A percentile compares a stretch with the other conserved stretches of the same genome.
These are phyloP conservation scores for Trypoxylon attenuatum DNA, from an alignment of 2,888 invertebrate genomes.

Conservation along the genomic window DNA sequence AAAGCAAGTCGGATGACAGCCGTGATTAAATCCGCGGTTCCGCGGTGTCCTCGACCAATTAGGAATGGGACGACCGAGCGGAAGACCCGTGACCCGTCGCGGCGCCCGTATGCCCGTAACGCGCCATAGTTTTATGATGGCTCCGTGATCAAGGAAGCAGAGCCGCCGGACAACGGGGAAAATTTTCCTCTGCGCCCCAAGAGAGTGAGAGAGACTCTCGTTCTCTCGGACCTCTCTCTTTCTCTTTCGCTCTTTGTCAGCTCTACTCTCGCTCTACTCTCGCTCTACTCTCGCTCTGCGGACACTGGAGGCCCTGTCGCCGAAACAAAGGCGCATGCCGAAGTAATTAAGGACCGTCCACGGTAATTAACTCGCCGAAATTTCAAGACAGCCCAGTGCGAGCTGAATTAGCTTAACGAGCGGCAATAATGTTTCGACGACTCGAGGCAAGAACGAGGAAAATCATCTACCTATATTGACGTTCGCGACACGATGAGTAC, in stretches of 20 bases:
- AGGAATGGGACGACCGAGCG: constrained; percentile 54
- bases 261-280: not conserved
- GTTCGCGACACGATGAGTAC: not conserved
- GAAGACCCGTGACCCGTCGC: constrained; percentile 40
- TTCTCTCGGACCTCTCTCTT: no score
- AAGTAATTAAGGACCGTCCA: not conserved
- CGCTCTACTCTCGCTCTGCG: constrained; percentile 11
- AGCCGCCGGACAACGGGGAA: no score
- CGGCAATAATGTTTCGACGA: not conserved
- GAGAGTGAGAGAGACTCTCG: no score
- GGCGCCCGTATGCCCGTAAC: not conserved
- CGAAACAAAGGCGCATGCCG: constrained; percentile 13
- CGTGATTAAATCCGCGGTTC: constrained; percentile 34
- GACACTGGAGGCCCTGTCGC: constrained; percentile 4
- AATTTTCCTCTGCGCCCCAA: no score
- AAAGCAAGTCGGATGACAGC: constrained; percentile 27
- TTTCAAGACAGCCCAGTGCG: not conserved
- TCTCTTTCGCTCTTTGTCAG: not conserved
- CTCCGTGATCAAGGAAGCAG: constrained; percentile 26
- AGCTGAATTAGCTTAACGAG: not conserved
- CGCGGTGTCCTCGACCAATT: constrained; percentile 49
- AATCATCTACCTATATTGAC: no score
- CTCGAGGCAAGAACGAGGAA: not conserved
- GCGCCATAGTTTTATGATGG: constrained; percentile 21
- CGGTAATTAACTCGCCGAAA: constrained; percentile 3